Percentiles rank a stretch among this genome's conserved stretches.
Conservation (phyloP, 2,113 vertebrate species). For the Cebidichthys violaceus region DNA sequence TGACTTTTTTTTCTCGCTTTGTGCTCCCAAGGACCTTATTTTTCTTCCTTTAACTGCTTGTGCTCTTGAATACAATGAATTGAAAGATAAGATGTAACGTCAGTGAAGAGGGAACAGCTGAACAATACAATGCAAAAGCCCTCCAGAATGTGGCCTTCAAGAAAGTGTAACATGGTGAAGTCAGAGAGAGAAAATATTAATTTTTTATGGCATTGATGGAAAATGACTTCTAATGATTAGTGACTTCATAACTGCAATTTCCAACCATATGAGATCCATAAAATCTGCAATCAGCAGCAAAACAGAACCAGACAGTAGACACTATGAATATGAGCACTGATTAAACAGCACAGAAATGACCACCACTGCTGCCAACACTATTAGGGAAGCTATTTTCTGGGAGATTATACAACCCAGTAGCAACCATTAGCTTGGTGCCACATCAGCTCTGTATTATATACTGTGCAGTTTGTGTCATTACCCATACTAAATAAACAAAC, state of each 20-base stretch:
- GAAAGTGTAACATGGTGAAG: background rate
- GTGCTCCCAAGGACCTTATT: background rate
- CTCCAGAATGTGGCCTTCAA: background rate
- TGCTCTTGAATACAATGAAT: background rate
- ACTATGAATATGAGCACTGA: conserved; percentile 16
- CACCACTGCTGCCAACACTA: background rate
- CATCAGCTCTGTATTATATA: background rate
- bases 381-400: conserved; percentile 22
- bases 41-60: background rate
- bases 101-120: background rate
- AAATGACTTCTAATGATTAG: conserved; percentile 8
- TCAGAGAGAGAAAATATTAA: background rate
- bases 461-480: conserved; percentile 6
- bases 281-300: conserved; percentile 24
- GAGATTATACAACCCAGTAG: conserved; percentile 17
- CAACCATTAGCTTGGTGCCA: background rate
- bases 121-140: background rate
- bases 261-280: conserved; percentile 20
- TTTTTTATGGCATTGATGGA: background rate
- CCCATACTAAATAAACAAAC: conserved; percentile 30
- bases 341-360: conserved; percentile 20
- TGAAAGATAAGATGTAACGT: background rate
- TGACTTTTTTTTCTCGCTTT: background rate
- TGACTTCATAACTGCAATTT: conserved; percentile 16
- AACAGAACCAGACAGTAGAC: conserved; percentile 16